phyloP scores from a whole-genome alignment of 1,140 invertebrate genomes.

The Sarcophaga bullata region DNA sequence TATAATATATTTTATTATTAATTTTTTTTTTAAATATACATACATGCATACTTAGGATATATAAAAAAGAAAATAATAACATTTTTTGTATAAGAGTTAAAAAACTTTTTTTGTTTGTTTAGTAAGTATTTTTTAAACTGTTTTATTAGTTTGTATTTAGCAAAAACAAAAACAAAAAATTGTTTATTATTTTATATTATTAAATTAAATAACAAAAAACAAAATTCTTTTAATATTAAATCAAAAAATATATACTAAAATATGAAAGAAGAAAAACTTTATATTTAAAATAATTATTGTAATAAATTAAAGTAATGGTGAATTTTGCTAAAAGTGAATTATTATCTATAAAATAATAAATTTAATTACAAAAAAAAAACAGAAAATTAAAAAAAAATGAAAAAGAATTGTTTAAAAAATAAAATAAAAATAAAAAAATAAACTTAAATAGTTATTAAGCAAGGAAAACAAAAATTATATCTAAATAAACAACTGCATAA shows the following conservation, averaged over 20 bases:
- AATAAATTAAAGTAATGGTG: conserved; percentile 37
- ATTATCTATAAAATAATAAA: conserved; percentile 31
- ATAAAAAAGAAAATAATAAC: not conserved
- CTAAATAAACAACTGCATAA: conserved; percentile 23
- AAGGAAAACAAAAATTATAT: conserved; percentile 28
- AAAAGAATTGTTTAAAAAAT: conserved; percentile 19
- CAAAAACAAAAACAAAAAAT: conserved; percentile 20
- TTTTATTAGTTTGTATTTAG: conserved; percentile 39
- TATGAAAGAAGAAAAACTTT: conserved; percentile 33
- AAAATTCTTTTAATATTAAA: conserved; percentile 8
- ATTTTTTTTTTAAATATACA: not conserved
- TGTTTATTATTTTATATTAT: not conserved
- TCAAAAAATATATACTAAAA: conserved; percentile 41
- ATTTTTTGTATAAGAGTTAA: not conserved
- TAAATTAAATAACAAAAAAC: not conserved
- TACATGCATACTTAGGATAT: not conserved
- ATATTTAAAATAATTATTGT: conserved; percentile 44
- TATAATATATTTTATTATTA: conserved; percentile 18
- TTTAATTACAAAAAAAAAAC: not conserved
- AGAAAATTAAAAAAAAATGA: conserved; percentile 41
- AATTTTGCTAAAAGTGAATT: conserved; percentile 43
- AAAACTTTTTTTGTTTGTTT: not conserved
- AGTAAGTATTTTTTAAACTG: conserved; percentile 4
- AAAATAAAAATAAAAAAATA: conserved; percentile 10
- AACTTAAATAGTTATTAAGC: conserved; percentile 16